Evolutionary conservation across 2,113 vertebrate genomes (phyloP).

Genomic region (Semnornis frantzii): DNA sequence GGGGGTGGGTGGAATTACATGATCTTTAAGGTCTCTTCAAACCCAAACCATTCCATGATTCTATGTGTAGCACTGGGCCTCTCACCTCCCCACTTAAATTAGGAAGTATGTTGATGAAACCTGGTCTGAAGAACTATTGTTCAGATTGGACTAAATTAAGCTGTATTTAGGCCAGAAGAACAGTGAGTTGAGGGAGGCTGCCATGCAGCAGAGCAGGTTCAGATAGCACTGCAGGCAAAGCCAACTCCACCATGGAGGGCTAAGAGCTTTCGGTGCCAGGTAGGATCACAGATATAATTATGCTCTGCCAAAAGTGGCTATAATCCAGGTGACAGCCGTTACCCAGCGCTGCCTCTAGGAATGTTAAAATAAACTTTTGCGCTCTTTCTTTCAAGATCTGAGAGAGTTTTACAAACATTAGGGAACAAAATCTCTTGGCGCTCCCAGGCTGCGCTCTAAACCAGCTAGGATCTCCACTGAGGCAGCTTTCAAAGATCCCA

Average conservation of each 20-base stretch:
- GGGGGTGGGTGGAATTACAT: no score
- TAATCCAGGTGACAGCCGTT: neutral
- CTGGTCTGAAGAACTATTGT: neutral
- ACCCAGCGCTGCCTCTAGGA: neutral
- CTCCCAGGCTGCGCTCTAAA: neutral
- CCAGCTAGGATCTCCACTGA: accelerated
- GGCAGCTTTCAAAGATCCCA: neutral
- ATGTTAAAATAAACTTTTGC: neutral
- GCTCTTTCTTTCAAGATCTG: neutral
- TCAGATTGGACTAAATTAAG: neutral
- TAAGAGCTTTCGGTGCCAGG: neutral
- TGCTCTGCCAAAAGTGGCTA: neutral
- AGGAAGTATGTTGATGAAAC: neutral
- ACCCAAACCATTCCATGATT: no score
- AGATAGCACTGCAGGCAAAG: neutral
- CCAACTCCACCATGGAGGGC: neutral
- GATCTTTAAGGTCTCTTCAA: no score
- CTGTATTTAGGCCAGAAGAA: neutral
- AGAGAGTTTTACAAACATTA: neutral
- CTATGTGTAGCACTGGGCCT: neutral
- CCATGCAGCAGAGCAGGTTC: neutral
- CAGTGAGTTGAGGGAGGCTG: neutral
- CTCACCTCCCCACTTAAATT: neutral
- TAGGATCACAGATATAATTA: neutral
- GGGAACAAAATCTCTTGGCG: neutral